Conservation (phyloP, 2,888 invertebrate species). For the Scaeva pyrastri region DNA sequence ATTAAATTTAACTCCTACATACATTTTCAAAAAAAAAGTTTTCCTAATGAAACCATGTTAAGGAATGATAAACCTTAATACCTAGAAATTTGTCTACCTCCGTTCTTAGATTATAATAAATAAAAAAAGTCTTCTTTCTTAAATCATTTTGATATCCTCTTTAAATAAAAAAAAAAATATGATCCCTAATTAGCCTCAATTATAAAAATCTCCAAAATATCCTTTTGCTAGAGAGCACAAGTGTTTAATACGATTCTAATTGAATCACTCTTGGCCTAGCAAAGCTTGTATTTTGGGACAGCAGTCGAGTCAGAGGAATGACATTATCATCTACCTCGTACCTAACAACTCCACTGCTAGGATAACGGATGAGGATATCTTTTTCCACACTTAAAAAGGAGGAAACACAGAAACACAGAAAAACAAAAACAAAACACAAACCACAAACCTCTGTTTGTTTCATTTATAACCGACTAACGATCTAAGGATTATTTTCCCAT, state of each 20-base stretch:
- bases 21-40: too few species aligned
- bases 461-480: neutral
- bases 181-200: constrained; percentile 16
- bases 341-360: neutral
- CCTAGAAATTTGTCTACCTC: neutral
- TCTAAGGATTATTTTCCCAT: constrained; percentile 2
- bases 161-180: neutral
- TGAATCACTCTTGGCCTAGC: constrained; percentile 23
- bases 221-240: constrained; percentile 6
- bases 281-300: neutral
- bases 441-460: constrained; percentile 17
- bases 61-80: too few species aligned
- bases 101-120: neutral
- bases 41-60: too few species aligned
- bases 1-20: too few species aligned
- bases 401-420: neutral
- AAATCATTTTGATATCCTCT: neutral
- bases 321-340: neutral
- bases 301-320: neutral
- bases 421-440: neutral
- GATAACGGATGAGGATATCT: neutral
- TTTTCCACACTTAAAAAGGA: neutral
- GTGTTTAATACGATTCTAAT: constrained; percentile 28
- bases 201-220: constrained; percentile 20
- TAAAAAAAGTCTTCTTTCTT: neutral